Percentiles rank a stretch among this genome's conserved stretches.
Evolutionary conservation across 1,140 invertebrate genomes (phyloP).

Genomic region (Tyrophagus putrescentiae): DNA sequence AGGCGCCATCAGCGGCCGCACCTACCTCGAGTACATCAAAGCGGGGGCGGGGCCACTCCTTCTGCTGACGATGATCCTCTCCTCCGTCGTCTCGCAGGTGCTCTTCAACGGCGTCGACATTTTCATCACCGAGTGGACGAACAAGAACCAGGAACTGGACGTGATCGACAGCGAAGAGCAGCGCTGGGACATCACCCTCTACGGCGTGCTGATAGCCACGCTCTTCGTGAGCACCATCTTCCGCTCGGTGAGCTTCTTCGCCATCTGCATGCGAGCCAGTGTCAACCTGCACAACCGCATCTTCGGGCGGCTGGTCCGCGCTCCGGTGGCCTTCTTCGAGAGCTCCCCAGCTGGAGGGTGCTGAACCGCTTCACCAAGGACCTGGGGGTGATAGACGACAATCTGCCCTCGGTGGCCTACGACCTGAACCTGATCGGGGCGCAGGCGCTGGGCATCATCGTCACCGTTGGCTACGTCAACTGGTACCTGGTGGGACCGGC

Average conservation of each 20-base stretch:
- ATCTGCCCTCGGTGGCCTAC: slow-evolving; percentile 58
- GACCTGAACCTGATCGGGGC: slow-evolving; percentile 52
- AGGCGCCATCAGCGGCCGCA: slow-evolving; percentile 3
- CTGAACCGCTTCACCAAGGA: slow-evolving; percentile 72
- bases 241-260: slow-evolving; percentile 54
- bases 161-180: background rate
- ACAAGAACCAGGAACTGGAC: slow-evolving; percentile 11
- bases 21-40: slow-evolving; percentile 17
- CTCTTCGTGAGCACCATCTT: slow-evolving; percentile 34
- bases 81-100: slow-evolving; percentile 20
- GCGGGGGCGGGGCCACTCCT: background rate
- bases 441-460: background rate
- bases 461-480: slow-evolving; percentile 27
- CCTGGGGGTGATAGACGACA: slow-evolving; percentile 65
- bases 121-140: slow-evolving; percentile 19
- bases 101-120: slow-evolving; percentile 17
- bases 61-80: background rate
- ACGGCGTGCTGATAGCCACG: slow-evolving; percentile 31
- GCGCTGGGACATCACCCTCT: slow-evolving; percentile 23
- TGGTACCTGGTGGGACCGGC: slow-evolving; percentile 48
- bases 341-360: slow-evolving; percentile 61
- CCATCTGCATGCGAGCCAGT: slow-evolving; percentile 59
- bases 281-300: slow-evolving; percentile 62
- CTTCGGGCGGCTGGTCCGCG: slow-evolving; percentile 59
- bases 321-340: slow-evolving; percentile 74